Conservation (phyloP, 2,797 vertebrate genomes). For the Yasuhikotakia modesta region DNA sequence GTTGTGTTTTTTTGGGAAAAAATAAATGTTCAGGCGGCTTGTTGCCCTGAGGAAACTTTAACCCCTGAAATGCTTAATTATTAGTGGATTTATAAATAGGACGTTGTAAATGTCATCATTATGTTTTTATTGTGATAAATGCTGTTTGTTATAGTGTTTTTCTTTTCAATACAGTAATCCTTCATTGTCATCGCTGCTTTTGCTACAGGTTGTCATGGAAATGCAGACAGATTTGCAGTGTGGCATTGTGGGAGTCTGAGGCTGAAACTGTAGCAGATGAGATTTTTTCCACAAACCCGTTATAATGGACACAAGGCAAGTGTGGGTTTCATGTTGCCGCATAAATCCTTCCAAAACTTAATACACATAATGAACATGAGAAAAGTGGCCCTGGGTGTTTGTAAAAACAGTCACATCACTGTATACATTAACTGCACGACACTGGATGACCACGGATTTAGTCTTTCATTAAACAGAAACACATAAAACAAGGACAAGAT, state of each 20-base stretch:
- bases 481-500: too few species aligned
- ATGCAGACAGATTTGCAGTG: conserved; percentile 22
- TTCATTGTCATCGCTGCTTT: neutral
- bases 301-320: neutral
- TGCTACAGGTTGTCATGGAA: conserved; percentile 40
- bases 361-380: conserved; percentile 56
- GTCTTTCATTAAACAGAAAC: neutral
- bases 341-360: conserved; percentile 40
- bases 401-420: too few species aligned
- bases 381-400: conserved; percentile 25
- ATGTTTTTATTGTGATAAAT: neutral
- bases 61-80: too few species aligned
- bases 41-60: too few species aligned
- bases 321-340: conserved; percentile 43
- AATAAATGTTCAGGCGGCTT: neutral
- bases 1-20: neutral
- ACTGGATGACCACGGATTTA: neutral
- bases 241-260: conserved; percentile 17
- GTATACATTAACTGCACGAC: too few species aligned
- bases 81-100: too few species aligned
- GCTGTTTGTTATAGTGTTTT: neutral
- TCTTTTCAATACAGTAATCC: neutral
- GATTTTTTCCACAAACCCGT: neutral
- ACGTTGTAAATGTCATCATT: too few species aligned
- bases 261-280: too few species aligned